Evolutionary conservation across 2,888 invertebrate species (phyloP), one percentile per base, ranked within the genome.

Genomic region (Pediacus dermestoides): DNA sequence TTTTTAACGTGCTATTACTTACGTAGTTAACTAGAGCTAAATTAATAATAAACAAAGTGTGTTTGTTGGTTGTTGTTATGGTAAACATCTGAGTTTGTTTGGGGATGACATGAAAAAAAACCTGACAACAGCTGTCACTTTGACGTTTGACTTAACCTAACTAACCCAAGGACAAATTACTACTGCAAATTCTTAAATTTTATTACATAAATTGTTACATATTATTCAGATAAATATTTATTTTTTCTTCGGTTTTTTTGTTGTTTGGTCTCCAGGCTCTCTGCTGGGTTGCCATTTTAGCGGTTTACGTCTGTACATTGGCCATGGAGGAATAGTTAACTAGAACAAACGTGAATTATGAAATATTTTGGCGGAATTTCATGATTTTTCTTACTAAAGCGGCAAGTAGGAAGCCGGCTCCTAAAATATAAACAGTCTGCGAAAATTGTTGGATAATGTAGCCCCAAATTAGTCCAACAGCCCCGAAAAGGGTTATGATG

Each of bases 261-360:
- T 41, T 52, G 22, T 35, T 46, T n/a, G 44, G 44, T 21, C 42
- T 48, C 9, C 55, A 42, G 26, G 61, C 60, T 4, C 49, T 49
- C 42, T 74, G 73, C 30, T 70, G 2, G 85, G 80, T 63, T 88
- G 90, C 95, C 95, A 95, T 46, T 84, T 84, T 3, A 95, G 71
- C 2, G 93, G 84, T 62, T 89, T 88, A 46, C 81, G 80, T 46
- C 93, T 78, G 62, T 91, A 95, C 80, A 94, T 86, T 0, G 94
- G 91, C 94, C 95, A 95, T n/a, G 94, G 93, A 14, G 94, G 94
- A 57, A 95, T 82, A 1, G 92, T 91, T 27, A 93, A 67, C 83
- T 83, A 55, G 59, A 57, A 57, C 37, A 51, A 39, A 37, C 18
- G 15, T 14, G 33, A 26, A 32, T 32, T 16, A 39, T 16, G 30